Percentiles rank a stretch among this genome's conserved stretches.
These are phyloP conservation scores for Zosterops hypoxanthus DNA, from an alignment of 2,113 vertebrate species.

Conservation along the genomic window DNA sequence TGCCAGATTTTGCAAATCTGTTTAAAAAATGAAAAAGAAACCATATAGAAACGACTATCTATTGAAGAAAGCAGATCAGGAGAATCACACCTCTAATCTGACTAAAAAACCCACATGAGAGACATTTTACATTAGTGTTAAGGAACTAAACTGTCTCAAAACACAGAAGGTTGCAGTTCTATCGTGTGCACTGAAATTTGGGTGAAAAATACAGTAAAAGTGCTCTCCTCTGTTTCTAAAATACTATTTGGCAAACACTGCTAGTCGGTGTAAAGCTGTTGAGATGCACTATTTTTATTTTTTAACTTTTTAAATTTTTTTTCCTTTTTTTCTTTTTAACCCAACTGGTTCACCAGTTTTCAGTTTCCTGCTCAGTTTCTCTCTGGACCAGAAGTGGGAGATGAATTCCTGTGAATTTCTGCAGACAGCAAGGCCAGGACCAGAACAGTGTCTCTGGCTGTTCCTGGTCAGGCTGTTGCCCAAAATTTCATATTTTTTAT, in stretches of 20 bases:
- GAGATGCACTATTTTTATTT: background rate
- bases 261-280: background rate
- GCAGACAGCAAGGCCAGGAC: background rate
- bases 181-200: background rate
- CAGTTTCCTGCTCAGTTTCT: background rate
- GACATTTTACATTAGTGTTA: background rate
- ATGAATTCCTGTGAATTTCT: background rate
- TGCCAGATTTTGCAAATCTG: background rate
- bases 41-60: background rate
- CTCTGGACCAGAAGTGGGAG: background rate
- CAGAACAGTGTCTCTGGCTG: rapidly evolving
- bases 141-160: background rate
- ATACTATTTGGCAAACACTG: background rate
- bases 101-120: background rate
- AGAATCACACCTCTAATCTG: background rate
- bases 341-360: background rate
- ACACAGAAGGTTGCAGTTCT: background rate
- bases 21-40: background rate
- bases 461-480: background rate
- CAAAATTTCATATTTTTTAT: background rate
- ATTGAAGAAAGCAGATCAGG: background rate
- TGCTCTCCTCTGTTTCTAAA: background rate
- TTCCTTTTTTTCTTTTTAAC: background rate
- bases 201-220: background rate
- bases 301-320: too few relatives aligned